A percentile compares a stretch with the other conserved stretches of the same genome.
Evolutionary conservation across 1,140 invertebrate species (phyloP).

Genomic region (Achatina immaculata): DNA sequence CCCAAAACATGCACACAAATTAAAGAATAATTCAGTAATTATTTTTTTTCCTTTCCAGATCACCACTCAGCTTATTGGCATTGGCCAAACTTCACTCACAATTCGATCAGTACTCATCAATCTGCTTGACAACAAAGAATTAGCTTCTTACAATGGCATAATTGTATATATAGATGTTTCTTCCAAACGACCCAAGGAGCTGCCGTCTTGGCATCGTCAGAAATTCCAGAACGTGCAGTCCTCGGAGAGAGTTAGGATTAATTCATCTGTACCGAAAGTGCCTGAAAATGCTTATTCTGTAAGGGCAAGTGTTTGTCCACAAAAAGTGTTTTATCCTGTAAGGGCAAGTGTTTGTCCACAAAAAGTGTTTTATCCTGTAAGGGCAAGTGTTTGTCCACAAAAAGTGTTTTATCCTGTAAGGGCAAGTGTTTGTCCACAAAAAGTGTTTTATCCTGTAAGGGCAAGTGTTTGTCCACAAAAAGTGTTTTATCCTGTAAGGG

Average conservation of each 20-base stretch:
- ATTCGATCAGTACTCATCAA: conserved; percentile 24
- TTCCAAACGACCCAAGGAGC: background rate
- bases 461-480: too few species aligned
- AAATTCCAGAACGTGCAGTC: conserved; percentile 13
- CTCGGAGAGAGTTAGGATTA: background rate
- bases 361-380: too few species aligned
- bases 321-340: too few species aligned
- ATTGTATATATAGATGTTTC: conserved; percentile 22
- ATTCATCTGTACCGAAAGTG: background rate
- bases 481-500: too few species aligned
- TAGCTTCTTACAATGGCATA: conserved; percentile 19
- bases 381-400: too few species aligned
- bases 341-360: too few species aligned
- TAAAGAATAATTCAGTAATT: too few species aligned
- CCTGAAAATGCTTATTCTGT: background rate
- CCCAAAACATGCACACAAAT: too few species aligned
- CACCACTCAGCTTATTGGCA: conserved; percentile 7
- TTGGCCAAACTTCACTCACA: conserved; percentile 27
- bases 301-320: background rate
- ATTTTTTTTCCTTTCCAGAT: background rate
- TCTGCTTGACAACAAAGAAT: conserved; percentile 22
- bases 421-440: too few species aligned
- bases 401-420: too few species aligned
- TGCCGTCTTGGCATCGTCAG: background rate
- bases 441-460: too few species aligned